These are phyloP conservation scores for Takifugu rubripes DNA, from an alignment of 2,797 vertebrate genomes.

Conservation along the genomic window DNA sequence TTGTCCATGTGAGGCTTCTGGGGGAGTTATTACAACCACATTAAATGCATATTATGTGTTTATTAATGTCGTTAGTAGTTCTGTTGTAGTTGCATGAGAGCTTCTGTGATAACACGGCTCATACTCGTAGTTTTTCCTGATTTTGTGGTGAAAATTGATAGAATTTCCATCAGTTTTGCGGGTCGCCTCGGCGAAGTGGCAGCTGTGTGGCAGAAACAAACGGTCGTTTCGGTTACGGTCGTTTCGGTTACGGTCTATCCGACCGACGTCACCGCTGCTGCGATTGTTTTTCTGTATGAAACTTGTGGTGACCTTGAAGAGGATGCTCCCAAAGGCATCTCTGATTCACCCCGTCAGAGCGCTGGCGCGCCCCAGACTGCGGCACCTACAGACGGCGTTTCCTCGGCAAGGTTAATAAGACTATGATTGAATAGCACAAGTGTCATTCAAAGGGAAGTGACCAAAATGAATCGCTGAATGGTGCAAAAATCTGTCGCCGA, in stretches of 20 bases:
- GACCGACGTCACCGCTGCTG: too few relatives aligned
- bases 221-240: too few relatives aligned
- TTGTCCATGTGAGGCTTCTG: not conserved
- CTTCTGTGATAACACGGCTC: slow-evolving; percentile 24
- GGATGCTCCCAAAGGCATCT: slow-evolving; percentile 2
- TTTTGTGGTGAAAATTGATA: slow-evolving; percentile 56
- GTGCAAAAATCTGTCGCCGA: slow-evolving; percentile 54
- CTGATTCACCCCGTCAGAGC: slow-evolving; percentile 36
- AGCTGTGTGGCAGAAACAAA: slow-evolving; percentile 7
- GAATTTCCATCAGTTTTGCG: slow-evolving; percentile 39
- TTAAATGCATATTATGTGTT: slow-evolving; percentile 4
- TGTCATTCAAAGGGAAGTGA: slow-evolving; percentile 27
- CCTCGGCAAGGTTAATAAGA: slow-evolving; percentile 15
- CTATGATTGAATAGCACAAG: slow-evolving; percentile 19
- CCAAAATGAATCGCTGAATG: slow-evolving; percentile 45
- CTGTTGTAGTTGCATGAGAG: slow-evolving; percentile 18
- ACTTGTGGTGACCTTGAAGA: too few relatives aligned
- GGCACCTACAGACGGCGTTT: slow-evolving; percentile 3
- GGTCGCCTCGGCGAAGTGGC: not conserved
- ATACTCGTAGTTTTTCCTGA: slow-evolving; percentile 7
- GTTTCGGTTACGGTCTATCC: too few relatives aligned
- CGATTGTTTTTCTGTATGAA: too few relatives aligned
- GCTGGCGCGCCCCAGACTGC: slow-evolving; percentile 35
- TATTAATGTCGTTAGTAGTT: slow-evolving; percentile 25
- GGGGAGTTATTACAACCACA: not conserved